These are phyloP conservation scores for Girardia tigrina DNA, from an alignment of 2,888 invertebrate species.

Conservation along the genomic window DNA sequence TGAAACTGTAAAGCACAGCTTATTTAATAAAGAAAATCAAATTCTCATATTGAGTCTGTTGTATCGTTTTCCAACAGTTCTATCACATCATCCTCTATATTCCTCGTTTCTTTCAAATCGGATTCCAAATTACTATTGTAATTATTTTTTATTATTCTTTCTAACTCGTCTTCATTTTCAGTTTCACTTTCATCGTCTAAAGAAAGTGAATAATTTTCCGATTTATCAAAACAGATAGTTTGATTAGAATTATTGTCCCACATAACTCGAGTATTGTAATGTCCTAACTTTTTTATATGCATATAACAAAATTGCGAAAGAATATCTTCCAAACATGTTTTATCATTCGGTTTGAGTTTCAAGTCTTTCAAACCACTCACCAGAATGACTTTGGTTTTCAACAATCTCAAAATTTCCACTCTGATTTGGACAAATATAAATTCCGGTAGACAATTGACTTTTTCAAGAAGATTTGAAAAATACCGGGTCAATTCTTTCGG, in stretches of 20 bases:
- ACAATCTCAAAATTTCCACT: background rate
- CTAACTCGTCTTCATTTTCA: background rate
- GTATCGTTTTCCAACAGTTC: background rate
- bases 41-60: too few relatives aligned
- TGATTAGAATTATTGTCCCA: background rate
- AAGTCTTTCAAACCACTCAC: background rate
- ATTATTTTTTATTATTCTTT: background rate
- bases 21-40: too few relatives aligned
- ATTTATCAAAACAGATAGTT: too few relatives aligned
- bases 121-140: background rate
- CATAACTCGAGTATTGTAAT: background rate
- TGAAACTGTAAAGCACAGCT: too few relatives aligned
- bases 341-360: background rate
- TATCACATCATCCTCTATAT: background rate
- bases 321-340: background rate
- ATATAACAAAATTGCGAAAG: background rate
- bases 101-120: background rate
- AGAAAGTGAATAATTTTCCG: background rate
- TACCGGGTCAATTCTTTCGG: background rate
- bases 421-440: background rate
- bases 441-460: constrained; percentile 4
- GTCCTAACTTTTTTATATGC: background rate
- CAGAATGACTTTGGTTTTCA: background rate
- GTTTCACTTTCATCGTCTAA: background rate
- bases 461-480: background rate